Base-by-base conservation (phyloP, 2,888 invertebrate species). In the Criorhina ranunculi region DNA sequence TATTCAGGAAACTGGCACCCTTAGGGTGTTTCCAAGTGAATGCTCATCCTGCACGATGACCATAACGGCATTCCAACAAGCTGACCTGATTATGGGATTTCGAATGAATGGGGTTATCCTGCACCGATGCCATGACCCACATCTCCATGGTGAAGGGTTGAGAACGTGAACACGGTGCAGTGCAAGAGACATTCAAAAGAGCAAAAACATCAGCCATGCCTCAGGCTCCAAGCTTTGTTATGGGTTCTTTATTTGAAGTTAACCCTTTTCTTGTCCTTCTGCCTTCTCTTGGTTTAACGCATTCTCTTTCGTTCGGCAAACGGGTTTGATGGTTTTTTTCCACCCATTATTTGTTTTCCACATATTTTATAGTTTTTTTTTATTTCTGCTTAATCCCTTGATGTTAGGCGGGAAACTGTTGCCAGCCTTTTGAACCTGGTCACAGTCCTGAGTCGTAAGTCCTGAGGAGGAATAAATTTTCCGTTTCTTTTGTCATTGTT, bases 401-500 rank as follows among this genome's bases (percentile, higher is more conserved):
- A 29, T 15, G 59, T 44, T 64, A 53, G 44, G 51, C 70, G 59
- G 66, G 53, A 72, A 66, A 77, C 59, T 82, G 64, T 82, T 82
- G 77, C 66, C 31, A 82, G 53, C 66, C 51, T 53, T 57, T 53
- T 46, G 40, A 67, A 19, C 49, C 69, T 51, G 76, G 37, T 40
- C 69, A 35, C 64, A 64, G 11, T 57, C 42, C 33, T 24, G 62
- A 31, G 70, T 57, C 42, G 24, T 24, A 55, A 31, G 70, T 24
- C 42, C 33, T 33, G 62, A 31, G 70, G 62, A 57, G 49, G 67
- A 83, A 83, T 78, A 73, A 78, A 78, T 83, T 78, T 78, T 78
- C 78, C 78, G 78, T 37, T 69, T 51, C 78, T 73, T 83, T 83
- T 78, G 73, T 69, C 11, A 67, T 62, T 66, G 72, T 82, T 66